phyloP scores from a whole-genome alignment of 2,797 vertebrate species.

The Miichthys miiuy region DNA sequence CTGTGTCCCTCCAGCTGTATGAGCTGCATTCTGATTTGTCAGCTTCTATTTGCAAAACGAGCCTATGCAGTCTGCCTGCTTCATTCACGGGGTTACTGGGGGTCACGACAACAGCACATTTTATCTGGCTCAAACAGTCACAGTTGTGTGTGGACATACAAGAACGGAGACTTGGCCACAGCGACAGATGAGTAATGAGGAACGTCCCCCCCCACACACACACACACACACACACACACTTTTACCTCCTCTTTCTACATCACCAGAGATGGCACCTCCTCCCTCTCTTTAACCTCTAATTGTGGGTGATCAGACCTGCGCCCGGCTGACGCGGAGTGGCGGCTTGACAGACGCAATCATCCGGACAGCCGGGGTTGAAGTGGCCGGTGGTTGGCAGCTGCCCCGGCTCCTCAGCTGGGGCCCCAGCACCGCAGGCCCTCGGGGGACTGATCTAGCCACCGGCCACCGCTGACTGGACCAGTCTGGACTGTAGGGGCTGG shows the following conservation, averaged over 20 bases:
- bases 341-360: constrained; percentile 89
- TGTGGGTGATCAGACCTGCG: constrained; percentile 81
- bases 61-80: background rate
- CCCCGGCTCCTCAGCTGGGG: constrained; percentile 86
- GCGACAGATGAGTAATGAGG: background rate
- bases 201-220: background rate
- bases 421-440: constrained; percentile 69
- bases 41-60: constrained; percentile 7
- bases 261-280: constrained; percentile 51
- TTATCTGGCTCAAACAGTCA: background rate
- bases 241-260: constrained; percentile 1
- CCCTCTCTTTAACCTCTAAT: constrained; percentile 81
- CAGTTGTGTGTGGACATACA: background rate
- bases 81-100: constrained; percentile 2
- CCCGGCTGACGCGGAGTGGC: constrained; percentile 84
- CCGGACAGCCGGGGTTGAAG: constrained; percentile 84
- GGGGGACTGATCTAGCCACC: constrained; percentile 77
- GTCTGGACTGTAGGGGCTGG: constrained; percentile 58
- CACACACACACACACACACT: background rate
- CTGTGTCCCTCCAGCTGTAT: background rate
- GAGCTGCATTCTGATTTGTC: constrained; percentile 12
- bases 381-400: constrained; percentile 86
- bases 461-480: constrained; percentile 60
- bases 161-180: background rate
- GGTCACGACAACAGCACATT: constrained; percentile 15